A percentile compares a stretch with the other conserved stretches of the same genome.
Evolutionary conservation across 2,888 invertebrate genomes (phyloP).

Genomic region (Xylota sylvarum): DNA sequence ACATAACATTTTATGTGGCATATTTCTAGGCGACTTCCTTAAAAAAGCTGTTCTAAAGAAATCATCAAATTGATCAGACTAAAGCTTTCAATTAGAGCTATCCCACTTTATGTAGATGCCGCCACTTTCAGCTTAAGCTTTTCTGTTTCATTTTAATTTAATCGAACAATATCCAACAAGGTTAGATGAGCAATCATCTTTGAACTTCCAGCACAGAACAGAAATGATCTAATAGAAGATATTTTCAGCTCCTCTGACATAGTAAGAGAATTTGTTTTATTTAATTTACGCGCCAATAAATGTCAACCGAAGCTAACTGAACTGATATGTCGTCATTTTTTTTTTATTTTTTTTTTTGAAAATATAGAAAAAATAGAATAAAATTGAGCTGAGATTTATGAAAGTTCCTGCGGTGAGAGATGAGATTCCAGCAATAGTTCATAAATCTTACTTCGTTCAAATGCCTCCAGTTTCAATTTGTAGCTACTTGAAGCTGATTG

Average conservation of each 20-base stretch:
- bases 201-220: constrained; percentile 19
- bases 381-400: constrained; percentile 8
- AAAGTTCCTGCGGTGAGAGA: neutral
- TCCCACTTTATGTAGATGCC: constrained; percentile 44
- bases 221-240: constrained; percentile 7
- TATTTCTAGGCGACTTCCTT: constrained; percentile 2
- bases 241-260: neutral
- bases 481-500: constrained; percentile 3
- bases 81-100: constrained; percentile 22
- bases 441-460: constrained; percentile 20
- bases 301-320: constrained; percentile 28
- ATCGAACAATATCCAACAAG: constrained; percentile 28
- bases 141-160: neutral
- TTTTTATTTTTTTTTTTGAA: neutral
- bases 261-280: constrained; percentile 11
- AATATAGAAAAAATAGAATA: constrained; percentile 6
- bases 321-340: constrained; percentile 40
- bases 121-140: neutral
- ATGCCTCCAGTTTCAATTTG: neutral
- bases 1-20: neutral
- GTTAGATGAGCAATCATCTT: constrained; percentile 41
- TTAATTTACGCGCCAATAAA: constrained; percentile 41
- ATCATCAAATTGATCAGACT: neutral
- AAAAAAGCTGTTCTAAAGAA: neutral
- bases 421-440: constrained; percentile 1